Base-by-base conservation (phyloP, 2,888 invertebrate species). In the Lucinisca nassula region DNA sequence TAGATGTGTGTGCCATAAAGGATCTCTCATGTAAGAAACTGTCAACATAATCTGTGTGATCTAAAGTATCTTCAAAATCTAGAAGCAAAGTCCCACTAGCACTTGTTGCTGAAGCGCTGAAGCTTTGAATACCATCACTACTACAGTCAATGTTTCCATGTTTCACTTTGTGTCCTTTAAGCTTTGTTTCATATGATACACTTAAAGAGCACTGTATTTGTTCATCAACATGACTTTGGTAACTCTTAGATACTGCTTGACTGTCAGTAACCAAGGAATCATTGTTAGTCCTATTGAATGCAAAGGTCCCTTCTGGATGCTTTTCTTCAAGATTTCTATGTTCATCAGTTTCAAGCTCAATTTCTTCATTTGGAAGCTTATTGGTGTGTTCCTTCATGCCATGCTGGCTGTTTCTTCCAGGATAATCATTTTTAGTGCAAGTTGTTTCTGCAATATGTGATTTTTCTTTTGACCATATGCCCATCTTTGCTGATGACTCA, bases 41-140 rank as follows among this genome's bases (percentile, higher is more conserved):
- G 58, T 87, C 87, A 30, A 79, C 79, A 55, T 87, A 87, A 61
- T 87, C 87, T 70, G 79, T 84, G 38, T 67, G 40, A 82, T 87
- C 87, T 32, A 84, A 45, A 12, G 82, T 79, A 30, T 87, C 77
- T 38, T 84, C 81, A 58, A 72, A 38, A 37, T 79, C 81, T n/a
- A 87, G 67, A 0, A 84, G 27, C 38, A 81, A 78, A 17, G 67
- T 67, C 21, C 30, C 67, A 67, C 67, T 67, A 12, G 67, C 35
- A 17, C 67, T 67, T 35, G 35, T 35, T 61, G 32, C 30, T 12
- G 30, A 17, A 35, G 67, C 21, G 35, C 67, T 67, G 32, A 35
- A 67, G 35, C 4, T 35, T 4, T 32, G 67, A 67, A 1, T 17
- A 35, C 3, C 10, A 12, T 35, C 67, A 67, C 14, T 67, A 67